Base-by-base conservation (phyloP, 2,113 vertebrate genomes). In the Podocnemis expansa region DNA sequence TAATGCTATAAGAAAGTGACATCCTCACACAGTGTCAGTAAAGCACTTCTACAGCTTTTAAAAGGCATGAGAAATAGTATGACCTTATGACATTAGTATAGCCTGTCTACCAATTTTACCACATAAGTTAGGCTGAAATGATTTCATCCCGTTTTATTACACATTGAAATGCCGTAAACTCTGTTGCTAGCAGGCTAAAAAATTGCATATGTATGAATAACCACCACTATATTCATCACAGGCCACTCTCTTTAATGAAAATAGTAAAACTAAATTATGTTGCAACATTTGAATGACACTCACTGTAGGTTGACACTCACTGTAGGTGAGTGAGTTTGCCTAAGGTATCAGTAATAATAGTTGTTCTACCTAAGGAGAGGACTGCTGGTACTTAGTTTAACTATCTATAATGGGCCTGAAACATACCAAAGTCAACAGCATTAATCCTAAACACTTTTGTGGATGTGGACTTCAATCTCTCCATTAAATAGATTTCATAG, bases 171-270 rank as follows among this genome's bases (percentile, higher is more conserved):
- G 85, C 2, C 45, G 41, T 9, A 91, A 85, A 63, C 54, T 5
- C 2, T 79, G 34, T 79, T 73, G 58, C 41, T 60, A 67, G 80
- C 91, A 86, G 55, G 75, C 5, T 75, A 49, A 27, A 41, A 73
- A 83, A 70, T 67, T 92, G 41, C 41, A 90, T 3, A 8, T 58
- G 95, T 87, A 89, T 88, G 81, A 93, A 91, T 84, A 94, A 54
- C 2, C 38, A 55, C 43, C 47, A 76, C 21, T 89, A 12, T 67
- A 82, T 86, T 89, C 73, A 89, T 80, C 67, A 89, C 13, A 70
- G 22, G 29, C 8, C 34, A 51, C 85, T 91, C 38, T 92, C 9
- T 78, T 92, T 92, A 58, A 88, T 83, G 82, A 38, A 78, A 55
- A 49, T 2, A 4, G 31, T 17, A 2, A 6, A 55, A 73, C 2